A percentile compares a stretch with the other conserved stretches of the same genome.
Evolutionary conservation across 53 echinoderm and acorn worm species (phyloP).

Genomic region (Zoroaster sp.): DNA sequence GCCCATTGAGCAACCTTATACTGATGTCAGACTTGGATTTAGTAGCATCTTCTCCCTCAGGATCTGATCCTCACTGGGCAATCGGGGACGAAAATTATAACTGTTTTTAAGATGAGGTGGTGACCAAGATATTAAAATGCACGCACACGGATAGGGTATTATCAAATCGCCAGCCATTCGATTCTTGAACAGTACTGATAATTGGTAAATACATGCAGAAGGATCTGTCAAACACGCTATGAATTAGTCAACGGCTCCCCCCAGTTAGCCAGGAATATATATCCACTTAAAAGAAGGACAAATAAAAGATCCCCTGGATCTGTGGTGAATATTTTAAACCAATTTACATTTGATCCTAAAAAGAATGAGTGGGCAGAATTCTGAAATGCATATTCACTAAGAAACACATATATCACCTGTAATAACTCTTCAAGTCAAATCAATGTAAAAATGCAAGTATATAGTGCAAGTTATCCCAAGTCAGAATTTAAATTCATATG

Average conservation of each 20-base stretch:
- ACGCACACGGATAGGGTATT: neutral
- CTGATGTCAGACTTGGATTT: neutral
- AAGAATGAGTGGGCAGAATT: neutral
- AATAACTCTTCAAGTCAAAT: no score
- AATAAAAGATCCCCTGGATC: neutral
- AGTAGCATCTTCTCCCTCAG: neutral
- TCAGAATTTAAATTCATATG: neutral
- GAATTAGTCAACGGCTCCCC: constrained; percentile 4
- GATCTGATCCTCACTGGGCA: neutral
- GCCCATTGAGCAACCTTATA: constrained; percentile 18
- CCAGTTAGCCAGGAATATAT: neutral
- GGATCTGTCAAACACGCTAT: constrained; percentile 1
- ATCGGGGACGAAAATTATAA: constrained; percentile 10
- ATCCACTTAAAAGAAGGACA: no score
- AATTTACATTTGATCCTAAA: neutral
- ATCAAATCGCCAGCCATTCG: constrained; percentile 11
- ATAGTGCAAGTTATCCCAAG: neutral
- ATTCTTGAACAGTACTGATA: constrained; percentile 4
- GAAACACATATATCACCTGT: neutral
- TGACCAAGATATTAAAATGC: constrained; percentile 41
- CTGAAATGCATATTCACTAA: neutral
- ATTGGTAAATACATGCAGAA: constrained; percentile 24
- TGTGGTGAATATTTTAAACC: neutral
- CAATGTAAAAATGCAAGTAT: neutral
- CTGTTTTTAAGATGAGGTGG: constrained; percentile 21